A percentile compares a stretch with the other conserved stretches of the same genome.
phyloP scores from a whole-genome alignment of 2,797 vertebrate species.

The Acomys russatus region DNA sequence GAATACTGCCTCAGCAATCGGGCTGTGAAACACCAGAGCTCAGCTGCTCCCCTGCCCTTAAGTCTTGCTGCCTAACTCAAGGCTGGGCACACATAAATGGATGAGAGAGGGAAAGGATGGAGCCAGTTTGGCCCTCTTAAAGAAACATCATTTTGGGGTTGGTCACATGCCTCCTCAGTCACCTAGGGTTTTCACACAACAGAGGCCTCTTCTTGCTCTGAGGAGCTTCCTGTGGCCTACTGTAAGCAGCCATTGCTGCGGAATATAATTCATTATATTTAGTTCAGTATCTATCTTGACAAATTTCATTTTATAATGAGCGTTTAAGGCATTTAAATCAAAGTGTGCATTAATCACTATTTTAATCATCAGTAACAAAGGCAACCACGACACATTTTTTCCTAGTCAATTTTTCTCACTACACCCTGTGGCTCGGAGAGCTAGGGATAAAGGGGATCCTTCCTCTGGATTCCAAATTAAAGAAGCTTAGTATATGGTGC shows the following conservation, averaged over 20 bases:
- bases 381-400: fast-evolving
- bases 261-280: not conserved
- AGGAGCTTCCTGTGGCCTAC: not conserved
- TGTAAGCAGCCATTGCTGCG: not conserved
- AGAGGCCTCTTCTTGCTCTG: not conserved
- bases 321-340: not conserved
- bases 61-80: fast-evolving
- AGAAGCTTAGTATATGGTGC: fast-evolving
- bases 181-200: fast-evolving
- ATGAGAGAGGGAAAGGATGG: fast-evolving
- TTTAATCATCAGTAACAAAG: not conserved
- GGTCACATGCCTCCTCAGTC: too few species aligned
- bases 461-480: not conserved
- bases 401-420: not conserved
- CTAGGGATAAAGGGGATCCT: too few species aligned
- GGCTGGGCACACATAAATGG: too few species aligned
- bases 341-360: fast-evolving
- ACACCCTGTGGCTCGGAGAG: too few species aligned
- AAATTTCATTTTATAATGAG: not conserved
- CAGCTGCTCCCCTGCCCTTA: too few species aligned
- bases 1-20: not conserved
- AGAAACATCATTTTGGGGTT: not conserved
- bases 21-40: fast-evolving
- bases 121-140: not conserved
- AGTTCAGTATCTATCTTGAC: not conserved